These are phyloP conservation scores for Lithosia quadra DNA, from an alignment of 2,888 invertebrate species.

Conservation along the genomic window DNA sequence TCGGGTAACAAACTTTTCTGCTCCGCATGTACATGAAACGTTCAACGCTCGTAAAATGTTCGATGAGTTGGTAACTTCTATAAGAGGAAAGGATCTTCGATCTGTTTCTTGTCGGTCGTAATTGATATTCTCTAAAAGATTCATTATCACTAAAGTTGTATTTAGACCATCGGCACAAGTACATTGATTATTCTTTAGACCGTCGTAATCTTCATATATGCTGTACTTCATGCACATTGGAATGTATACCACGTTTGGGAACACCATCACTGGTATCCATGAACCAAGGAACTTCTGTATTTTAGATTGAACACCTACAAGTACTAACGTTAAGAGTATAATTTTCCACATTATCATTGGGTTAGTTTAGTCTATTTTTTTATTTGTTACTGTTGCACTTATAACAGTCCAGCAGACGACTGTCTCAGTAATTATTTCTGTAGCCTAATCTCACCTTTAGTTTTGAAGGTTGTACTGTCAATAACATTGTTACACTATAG, in stretches of 20 bases:
- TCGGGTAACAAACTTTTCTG: neutral
- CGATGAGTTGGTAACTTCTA: neutral
- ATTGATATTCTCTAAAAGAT: conserved; percentile 12
- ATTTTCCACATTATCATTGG: conserved; percentile 7
- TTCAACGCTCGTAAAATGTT: neutral
- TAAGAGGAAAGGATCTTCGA: conserved; percentile 10
- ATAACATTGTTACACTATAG: conserved; percentile 13
- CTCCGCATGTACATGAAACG: conserved; percentile 6
- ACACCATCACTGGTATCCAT: conserved; percentile 18
- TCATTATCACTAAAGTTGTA: conserved; percentile 8
- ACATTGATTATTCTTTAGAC: conserved; percentile 3
- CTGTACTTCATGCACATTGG: conserved; percentile 7
- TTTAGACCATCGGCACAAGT: conserved; percentile 15
- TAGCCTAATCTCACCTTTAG: neutral
- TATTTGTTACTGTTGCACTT: conserved; percentile 8
- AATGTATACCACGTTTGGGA: conserved; percentile 12
- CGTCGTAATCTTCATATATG: conserved; percentile 11
- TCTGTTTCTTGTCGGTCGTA: conserved; percentile 9
- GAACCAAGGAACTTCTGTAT: conserved; percentile 12
- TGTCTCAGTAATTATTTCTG: neutral
- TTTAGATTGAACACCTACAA: conserved; percentile 1
- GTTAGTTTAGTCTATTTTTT: neutral
- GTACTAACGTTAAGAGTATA: neutral
- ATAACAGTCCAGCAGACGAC: neutral
- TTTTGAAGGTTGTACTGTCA: conserved; percentile 1